Evolutionary conservation across 2,888 invertebrate species (phyloP).

Genomic region (Caenorhabditis sinica): DNA sequence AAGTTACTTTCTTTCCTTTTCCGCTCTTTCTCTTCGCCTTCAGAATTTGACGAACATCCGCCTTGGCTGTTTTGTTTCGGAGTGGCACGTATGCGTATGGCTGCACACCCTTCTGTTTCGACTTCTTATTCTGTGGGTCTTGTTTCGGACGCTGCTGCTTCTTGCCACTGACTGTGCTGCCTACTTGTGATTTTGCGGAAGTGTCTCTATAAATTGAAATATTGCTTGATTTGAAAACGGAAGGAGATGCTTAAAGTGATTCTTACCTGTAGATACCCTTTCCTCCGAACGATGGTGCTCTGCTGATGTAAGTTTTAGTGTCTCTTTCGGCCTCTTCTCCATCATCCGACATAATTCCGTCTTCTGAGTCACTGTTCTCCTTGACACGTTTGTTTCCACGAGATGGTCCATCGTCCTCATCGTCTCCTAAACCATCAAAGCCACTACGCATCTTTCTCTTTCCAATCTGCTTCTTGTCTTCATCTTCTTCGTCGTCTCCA

Average conservation of each 20-base stretch:
- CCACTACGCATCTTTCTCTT: conserved; percentile 66
- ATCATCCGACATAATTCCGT: conserved; percentile 67
- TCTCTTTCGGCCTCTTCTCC: conserved; percentile 47
- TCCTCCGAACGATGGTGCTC: conserved; percentile 69
- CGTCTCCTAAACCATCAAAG: conserved; percentile 69
- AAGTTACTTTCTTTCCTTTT: conserved; percentile 67
- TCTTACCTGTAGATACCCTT: conserved; percentile 74
- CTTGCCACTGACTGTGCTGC: conserved; percentile 39
- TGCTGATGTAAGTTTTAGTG: conserved; percentile 46
- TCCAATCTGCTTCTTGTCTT: conserved; percentile 53
- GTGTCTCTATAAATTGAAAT: conserved; percentile 55
- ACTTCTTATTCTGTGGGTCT: conserved; percentile 51
- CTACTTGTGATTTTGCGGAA: conserved; percentile 60
- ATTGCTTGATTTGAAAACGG: neutral
- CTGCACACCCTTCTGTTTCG: conserved; percentile 71
- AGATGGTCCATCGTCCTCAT: conserved; percentile 65
- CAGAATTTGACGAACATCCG: conserved; percentile 70
- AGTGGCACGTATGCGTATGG: conserved; percentile 80
- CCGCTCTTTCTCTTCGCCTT: conserved; percentile 73
- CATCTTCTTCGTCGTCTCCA: conserved; percentile 65
- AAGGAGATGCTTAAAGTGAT: neutral
- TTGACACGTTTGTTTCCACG: conserved; percentile 64
- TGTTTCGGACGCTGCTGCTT: conserved; percentile 31
- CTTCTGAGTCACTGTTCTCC: conserved; percentile 70
- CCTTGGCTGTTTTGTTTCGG: conserved; percentile 70